Percentiles rank a stretch among this genome's conserved stretches.
phyloP scores from a whole-genome alignment of 2,888 invertebrate genomes.

The Epinotia bilunana region DNA sequence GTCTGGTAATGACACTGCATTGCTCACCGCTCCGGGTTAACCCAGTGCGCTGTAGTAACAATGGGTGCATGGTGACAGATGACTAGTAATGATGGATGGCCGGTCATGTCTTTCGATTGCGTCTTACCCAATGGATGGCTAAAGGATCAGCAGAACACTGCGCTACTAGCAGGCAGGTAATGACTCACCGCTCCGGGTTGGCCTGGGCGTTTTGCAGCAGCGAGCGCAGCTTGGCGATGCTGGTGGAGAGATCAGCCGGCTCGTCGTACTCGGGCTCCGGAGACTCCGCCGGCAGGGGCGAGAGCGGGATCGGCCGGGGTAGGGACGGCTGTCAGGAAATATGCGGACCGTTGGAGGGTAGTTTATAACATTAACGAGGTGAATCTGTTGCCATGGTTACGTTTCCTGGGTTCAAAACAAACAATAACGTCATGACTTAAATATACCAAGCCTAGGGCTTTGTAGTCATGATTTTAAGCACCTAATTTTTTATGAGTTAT shows the following conservation, averaged over 20 bases:
- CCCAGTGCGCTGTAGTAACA: constrained; percentile 74
- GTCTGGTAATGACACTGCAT: neutral
- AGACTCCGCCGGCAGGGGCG: constrained; percentile 59
- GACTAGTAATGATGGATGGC: neutral
- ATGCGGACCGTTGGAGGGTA: neutral
- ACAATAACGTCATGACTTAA: too few relatives aligned
- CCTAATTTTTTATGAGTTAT: too few relatives aligned
- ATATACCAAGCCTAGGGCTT: too few relatives aligned
- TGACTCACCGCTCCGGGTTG: constrained; percentile 52
- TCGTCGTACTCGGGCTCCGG: constrained; percentile 90
- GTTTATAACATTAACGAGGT: neutral
- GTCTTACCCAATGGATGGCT: too few relatives aligned
- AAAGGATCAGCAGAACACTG: too few relatives aligned
- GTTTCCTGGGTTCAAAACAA: too few relatives aligned
- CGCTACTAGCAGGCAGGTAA: too few relatives aligned
- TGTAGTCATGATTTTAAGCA: too few relatives aligned
- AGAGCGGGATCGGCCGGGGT: constrained; percentile 21
- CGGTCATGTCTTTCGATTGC: too few relatives aligned
- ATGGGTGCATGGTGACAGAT: too few relatives aligned
- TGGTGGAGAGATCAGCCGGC: constrained; percentile 88
- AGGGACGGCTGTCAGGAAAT: constrained; percentile 7
- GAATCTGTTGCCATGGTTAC: too few relatives aligned
- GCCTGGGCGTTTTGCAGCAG: constrained; percentile 80
- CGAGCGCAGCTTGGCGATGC: constrained; percentile 88
- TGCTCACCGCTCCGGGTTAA: constrained; percentile 51